Evolutionary conservation across 2,113 vertebrate genomes (phyloP), one percentile per base, ranked within the genome.

Genomic region (Lepus europaeus): DNA sequence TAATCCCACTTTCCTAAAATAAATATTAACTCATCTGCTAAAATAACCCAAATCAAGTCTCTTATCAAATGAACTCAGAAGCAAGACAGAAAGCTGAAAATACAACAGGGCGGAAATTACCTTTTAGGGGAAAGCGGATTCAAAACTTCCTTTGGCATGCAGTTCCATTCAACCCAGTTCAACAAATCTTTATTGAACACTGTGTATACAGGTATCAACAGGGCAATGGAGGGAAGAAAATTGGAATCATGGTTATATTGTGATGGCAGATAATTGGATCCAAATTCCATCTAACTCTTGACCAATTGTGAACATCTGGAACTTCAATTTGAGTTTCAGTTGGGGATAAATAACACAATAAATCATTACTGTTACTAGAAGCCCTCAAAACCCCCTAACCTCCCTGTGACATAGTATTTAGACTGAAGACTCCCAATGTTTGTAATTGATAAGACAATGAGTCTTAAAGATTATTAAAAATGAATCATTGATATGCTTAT

Each of bases 1-100:
- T 97, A 97, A 97, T 96, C 96, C 96, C 79, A 87, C 96, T 95
- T 95, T 95, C 79, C 83, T 93, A 94, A 87, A 96, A 94, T 87
- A 97, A 97, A 97, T 97, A 97, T 97, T 97, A 97, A 96, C 19
- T 87, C 95, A 96, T 96, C 95, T 94, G n/a, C 79, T 96, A 96
- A 97, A 96, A 95, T 93, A 97, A 61, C 79, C 39, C 36, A 96
- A 96, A 95, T 97, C 96, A 94, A 97, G 89, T 95, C 87, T 92
- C 70, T 93, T 94, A 96, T 96, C 96, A 97, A 97, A 97, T 97
- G 91, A 96, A 97, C 93, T 97, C 91, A 91, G 79, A 87, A 29
- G 45, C 79, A 94, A 85, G 92, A 78, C 33, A 70, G 80, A 93
- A 96, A 78, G 45, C 68, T 72, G 82, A 86, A 76, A 95, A 76